A percentile compares a stretch with the other conserved stretches of the same genome.
Evolutionary conservation across 2,113 vertebrate genomes (phyloP).

Genomic region (Seriola aureovittata): DNA sequence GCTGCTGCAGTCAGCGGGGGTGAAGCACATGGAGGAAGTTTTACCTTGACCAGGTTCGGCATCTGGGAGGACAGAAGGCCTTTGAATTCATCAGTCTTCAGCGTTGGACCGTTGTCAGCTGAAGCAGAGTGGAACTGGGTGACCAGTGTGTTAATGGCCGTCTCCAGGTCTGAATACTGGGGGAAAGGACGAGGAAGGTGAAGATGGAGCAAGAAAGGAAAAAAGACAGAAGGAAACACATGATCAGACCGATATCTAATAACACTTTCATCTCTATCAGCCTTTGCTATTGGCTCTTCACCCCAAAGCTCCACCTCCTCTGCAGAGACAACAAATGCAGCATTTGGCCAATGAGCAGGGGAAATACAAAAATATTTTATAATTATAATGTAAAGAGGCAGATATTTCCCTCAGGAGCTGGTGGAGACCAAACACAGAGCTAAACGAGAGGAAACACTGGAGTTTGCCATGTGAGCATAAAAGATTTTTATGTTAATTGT

Average conservation of each 20-base stretch:
- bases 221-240: neutral
- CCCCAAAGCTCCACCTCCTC: neutral
- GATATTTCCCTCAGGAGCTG: neutral
- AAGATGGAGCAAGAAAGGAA: neutral
- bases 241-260: neutral
- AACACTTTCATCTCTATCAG: neutral
- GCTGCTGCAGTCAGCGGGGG: neutral
- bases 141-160: constrained; percentile 83
- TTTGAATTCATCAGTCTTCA: constrained; percentile 84
- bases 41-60: constrained; percentile 82
- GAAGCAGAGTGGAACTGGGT: constrained; percentile 82
- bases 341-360: neutral
- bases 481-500: too few species aligned
- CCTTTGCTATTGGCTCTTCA: neutral
- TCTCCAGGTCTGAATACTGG: constrained; percentile 83
- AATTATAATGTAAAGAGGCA: neutral
- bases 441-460: too few species aligned
- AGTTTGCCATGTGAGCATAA: too few species aligned
- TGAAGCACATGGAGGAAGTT: neutral
- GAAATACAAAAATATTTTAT: neutral
- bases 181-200: neutral
- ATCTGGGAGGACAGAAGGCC: constrained; percentile 79
- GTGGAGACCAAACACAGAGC: neutral
- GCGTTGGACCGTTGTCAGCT: constrained; percentile 66
- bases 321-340: neutral